Evolutionary conservation across 2,113 vertebrate genomes (phyloP).

Genomic region (Anoura caudifer): DNA sequence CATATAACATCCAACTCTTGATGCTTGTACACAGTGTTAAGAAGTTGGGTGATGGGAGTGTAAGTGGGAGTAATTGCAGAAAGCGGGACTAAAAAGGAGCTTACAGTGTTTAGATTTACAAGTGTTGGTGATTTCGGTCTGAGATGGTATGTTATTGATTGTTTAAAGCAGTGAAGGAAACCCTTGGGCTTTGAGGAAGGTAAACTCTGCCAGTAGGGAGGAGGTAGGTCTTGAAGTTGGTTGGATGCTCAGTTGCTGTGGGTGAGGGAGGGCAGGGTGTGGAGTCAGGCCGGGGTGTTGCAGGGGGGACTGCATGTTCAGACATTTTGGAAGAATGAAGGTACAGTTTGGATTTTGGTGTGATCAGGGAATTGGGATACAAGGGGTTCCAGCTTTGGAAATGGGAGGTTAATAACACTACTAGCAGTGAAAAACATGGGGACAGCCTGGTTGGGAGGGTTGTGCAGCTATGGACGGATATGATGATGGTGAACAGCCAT

Average conservation of each 20-base stretch:
- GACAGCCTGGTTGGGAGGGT: not conserved
- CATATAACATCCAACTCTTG: not conserved
- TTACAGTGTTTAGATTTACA: not conserved
- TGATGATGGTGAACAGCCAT: fast-evolving
- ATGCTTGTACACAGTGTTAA: not conserved
- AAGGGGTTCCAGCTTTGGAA: not conserved
- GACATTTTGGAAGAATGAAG: not conserved
- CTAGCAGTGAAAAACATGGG: not conserved
- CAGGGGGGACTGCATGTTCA: not conserved
- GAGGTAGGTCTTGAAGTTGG: not conserved
- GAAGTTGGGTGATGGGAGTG: not conserved
- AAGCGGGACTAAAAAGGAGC: not conserved
- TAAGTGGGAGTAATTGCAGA: not conserved
- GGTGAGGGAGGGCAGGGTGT: not conserved
- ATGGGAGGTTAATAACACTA: not conserved
- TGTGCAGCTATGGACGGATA: not conserved
- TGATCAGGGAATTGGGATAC: not conserved
- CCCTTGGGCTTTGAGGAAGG: not conserved
- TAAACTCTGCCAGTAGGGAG: fast-evolving
- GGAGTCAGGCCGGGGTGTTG: not conserved
- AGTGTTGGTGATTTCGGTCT: not conserved
- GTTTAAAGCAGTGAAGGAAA: not conserved
- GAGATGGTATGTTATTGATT: not conserved
- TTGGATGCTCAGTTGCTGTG: not conserved
- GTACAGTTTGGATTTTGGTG: not conserved